Conservation (phyloP, 2,888 invertebrate species). For the Lycophotia porphyrea region DNA sequence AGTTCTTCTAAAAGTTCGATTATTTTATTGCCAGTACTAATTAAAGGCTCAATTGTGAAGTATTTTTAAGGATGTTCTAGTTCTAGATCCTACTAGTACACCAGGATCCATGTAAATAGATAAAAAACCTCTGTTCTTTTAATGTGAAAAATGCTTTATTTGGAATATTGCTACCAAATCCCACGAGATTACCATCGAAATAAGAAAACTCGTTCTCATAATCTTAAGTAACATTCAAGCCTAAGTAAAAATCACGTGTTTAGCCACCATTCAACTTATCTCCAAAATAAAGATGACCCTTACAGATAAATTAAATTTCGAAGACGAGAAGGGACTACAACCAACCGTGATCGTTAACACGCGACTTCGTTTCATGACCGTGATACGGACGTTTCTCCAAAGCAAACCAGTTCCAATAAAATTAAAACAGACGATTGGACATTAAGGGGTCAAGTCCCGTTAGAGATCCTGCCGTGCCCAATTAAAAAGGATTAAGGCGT, state of each 20-base stretch:
- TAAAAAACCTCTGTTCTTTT: background rate
- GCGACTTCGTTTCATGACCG: slow-evolving; percentile 49
- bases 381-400: slow-evolving; percentile 56
- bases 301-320: slow-evolving; percentile 31
- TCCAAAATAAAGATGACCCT: slow-evolving; percentile 7
- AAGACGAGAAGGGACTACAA: slow-evolving; percentile 33
- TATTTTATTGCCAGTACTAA: background rate
- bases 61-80: background rate
- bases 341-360: slow-evolving; percentile 44
- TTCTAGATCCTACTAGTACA: background rate
- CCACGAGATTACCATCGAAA: background rate
- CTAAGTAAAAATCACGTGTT: background rate
- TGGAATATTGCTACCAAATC: background rate
- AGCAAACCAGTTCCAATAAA: slow-evolving; percentile 68
- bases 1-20: background rate
- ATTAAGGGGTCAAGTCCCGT: slow-evolving; percentile 70
- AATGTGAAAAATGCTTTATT: background rate
- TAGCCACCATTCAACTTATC: slow-evolving; percentile 9
- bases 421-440: slow-evolving; percentile 59
- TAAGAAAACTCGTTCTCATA: background rate
- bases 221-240: background rate
- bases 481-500: slow-evolving; percentile 72
- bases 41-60: too few relatives aligned
- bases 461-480: slow-evolving; percentile 73
- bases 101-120: background rate